Percentiles rank a stretch among this genome's conserved stretches.
These are phyloP conservation scores for Naso thynnoides DNA, from an alignment of 2,797 vertebrate genomes.

Conservation along the genomic window DNA sequence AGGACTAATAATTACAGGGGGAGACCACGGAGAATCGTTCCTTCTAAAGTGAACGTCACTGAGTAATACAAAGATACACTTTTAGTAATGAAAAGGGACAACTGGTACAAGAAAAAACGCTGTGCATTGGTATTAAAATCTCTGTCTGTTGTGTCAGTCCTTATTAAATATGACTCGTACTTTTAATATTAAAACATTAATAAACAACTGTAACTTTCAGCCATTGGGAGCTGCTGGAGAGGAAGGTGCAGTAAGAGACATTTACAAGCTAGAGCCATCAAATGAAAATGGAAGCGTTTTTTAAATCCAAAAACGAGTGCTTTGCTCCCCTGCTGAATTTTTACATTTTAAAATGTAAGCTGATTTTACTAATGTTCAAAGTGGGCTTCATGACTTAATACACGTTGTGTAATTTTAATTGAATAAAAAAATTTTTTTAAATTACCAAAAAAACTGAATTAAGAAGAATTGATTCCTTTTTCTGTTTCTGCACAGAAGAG, in stretches of 20 bases:
- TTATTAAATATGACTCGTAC: constrained; percentile 9
- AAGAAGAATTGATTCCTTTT: not conserved
- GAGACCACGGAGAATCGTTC: not conserved
- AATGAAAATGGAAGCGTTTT: constrained; percentile 12
- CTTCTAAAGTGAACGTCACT: not conserved
- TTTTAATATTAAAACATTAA: not conserved
- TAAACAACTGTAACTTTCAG: constrained; percentile 15
- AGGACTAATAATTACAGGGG: too few relatives aligned
- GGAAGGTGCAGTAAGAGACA: not conserved
- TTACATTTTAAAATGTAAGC: too few relatives aligned
- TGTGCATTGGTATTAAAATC: not conserved
- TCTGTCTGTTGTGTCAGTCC: not conserved
- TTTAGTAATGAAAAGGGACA: not conserved
- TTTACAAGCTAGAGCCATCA: constrained; percentile 27
- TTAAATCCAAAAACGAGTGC: constrained; percentile 29
- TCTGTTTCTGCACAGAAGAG: not conserved
- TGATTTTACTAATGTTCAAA: not conserved
- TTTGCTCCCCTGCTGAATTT: too few relatives aligned
- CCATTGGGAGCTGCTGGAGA: not conserved
- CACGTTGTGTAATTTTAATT: not conserved
- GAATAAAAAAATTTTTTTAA: not conserved
- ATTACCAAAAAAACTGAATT: not conserved
- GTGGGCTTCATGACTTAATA: not conserved
- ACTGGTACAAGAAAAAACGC: not conserved
- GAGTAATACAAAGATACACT: too few relatives aligned